Evolutionary conservation across 2,888 invertebrate species (phyloP).

Genomic region (Atrina japonica): DNA sequence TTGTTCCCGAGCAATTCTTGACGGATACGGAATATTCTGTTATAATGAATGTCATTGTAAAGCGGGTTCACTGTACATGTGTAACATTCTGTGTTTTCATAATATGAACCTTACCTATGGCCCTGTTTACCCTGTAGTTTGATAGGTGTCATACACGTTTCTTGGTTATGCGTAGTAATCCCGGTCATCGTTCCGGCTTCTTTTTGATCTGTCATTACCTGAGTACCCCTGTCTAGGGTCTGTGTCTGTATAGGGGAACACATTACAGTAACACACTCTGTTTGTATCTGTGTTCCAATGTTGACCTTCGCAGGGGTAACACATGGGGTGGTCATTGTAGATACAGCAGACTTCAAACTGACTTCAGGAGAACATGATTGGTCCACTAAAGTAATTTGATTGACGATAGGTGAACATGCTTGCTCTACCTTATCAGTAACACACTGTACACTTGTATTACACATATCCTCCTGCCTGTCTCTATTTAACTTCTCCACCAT

Average conservation of each 20-base stretch:
- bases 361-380: not conserved
- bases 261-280: not conserved
- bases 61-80: no score
- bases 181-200: conserved; percentile 58
- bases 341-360: no score
- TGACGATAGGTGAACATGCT: conserved; percentile 18
- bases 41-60: no score
- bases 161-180: conserved; percentile 38
- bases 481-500: no score
- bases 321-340: no score
- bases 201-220: conserved; percentile 37
- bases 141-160: conserved; percentile 67
- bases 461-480: not conserved
- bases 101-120: conserved; percentile 48
- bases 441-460: conserved; percentile 21
- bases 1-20: no score
- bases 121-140: conserved; percentile 58
- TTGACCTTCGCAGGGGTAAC: no score
- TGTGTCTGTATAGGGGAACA: conserved; percentile 6
- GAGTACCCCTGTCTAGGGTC: conserved; percentile 32
- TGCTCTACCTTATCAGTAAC: not conserved
- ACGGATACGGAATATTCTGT: no score
- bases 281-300: no score
- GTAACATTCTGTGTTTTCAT: no score
- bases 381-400: not conserved